These are phyloP conservation scores for Sitophilus oryzae DNA, from an alignment of 1,140 invertebrate species.

Conservation along the genomic window DNA sequence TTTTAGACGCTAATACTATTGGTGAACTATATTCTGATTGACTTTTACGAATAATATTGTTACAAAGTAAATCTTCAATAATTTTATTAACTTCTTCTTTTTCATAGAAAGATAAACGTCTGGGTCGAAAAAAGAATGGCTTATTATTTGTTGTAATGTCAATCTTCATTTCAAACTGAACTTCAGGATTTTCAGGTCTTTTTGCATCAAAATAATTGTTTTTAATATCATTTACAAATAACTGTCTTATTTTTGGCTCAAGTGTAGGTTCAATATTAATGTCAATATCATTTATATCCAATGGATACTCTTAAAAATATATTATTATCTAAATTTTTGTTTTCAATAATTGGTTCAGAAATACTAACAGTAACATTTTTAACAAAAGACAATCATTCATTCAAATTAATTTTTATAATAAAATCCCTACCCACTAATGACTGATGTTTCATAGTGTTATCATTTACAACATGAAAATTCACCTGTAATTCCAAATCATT, in stretches of 20 bases:
- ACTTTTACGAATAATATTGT: constrained; percentile 31
- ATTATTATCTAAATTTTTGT: background rate
- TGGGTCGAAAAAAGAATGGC: background rate
- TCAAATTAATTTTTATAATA: no score
- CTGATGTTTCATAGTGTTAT: background rate
- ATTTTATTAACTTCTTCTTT: constrained; percentile 15
- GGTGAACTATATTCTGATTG: constrained; percentile 30
- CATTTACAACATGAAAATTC: background rate
- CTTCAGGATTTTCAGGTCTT: background rate
- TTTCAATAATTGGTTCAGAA: background rate
- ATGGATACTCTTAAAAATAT: background rate
- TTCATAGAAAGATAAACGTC: background rate
- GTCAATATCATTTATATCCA: background rate
- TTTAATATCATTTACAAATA: background rate
- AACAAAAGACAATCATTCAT: no score
- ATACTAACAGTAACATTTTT: no score
- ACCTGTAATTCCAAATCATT: background rate
- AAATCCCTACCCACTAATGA: background rate
- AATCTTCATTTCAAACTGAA: background rate
- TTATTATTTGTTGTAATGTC: background rate
- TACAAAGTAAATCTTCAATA: constrained; percentile 28
- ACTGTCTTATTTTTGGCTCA: background rate
- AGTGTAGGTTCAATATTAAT: no score
- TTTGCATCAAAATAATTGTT: background rate
- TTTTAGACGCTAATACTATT: constrained; percentile 30